A percentile compares a stretch with the other conserved stretches of the same genome.
Conservation (phyloP, 1,140 invertebrate species). For the Mercenaria mercenaria region DNA sequence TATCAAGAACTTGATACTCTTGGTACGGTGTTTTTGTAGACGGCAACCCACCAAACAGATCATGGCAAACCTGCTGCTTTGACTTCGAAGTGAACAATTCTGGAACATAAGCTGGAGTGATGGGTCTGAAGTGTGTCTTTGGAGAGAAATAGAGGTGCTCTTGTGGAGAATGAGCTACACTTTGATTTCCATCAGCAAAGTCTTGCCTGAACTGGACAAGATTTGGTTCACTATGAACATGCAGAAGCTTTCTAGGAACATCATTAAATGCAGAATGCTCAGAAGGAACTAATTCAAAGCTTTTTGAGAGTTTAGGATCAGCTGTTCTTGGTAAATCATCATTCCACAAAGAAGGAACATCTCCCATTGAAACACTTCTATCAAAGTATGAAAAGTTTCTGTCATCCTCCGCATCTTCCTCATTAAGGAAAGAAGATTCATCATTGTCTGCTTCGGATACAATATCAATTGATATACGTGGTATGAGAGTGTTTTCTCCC, state of each 20-base stretch:
- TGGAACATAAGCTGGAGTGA: slow-evolving; percentile 72
- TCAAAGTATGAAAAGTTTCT: slow-evolving; percentile 48
- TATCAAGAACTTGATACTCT: slow-evolving; percentile 66
- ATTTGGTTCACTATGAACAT: slow-evolving; percentile 78
- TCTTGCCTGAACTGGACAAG: slow-evolving; percentile 59
- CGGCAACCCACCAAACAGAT: slow-evolving; percentile 75
- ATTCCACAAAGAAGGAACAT: slow-evolving; percentile 69
- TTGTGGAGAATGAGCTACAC: slow-evolving; percentile 48
- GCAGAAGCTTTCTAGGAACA: slow-evolving; percentile 75
- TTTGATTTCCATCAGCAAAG: slow-evolving; percentile 31
- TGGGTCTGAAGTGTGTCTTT: slow-evolving; percentile 79
- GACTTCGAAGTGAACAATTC: slow-evolving; percentile 31
- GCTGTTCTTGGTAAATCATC: slow-evolving; percentile 1
- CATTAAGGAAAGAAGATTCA: slow-evolving; percentile 59
- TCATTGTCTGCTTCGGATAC: slow-evolving; percentile 62
- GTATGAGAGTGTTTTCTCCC: slow-evolving; percentile 71
- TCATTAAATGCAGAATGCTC: slow-evolving; percentile 78
- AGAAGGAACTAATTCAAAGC: slow-evolving; percentile 78
- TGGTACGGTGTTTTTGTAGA: slow-evolving; percentile 75
- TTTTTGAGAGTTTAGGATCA: slow-evolving; percentile 68
- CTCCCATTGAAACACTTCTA: slow-evolving; percentile 69
- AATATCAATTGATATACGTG: slow-evolving; percentile 72
- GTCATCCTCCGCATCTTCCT: slow-evolving; percentile 47
- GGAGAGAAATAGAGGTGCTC: slow-evolving; percentile 79
- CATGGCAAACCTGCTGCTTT: slow-evolving; percentile 49